Evolutionary conservation across 64 coral and sea anemone genomes (phyloP).

Genomic region (Exaiptasia diaphana): DNA sequence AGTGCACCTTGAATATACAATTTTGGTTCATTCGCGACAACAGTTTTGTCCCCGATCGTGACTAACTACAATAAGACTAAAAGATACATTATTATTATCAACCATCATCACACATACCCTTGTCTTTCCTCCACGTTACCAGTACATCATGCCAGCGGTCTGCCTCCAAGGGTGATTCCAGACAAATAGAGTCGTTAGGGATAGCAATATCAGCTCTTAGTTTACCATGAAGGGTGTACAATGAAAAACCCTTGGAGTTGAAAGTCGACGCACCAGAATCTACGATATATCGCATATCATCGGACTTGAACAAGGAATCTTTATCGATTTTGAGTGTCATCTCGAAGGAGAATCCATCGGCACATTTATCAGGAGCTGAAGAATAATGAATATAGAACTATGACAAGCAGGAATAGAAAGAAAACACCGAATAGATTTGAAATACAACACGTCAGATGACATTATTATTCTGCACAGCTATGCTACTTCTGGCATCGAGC

Average conservation of each 20-base stretch:
- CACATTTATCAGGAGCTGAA: conserved; percentile 83
- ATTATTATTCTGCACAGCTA: neutral
- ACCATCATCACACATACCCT: too few relatives aligned
- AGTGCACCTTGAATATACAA: too few relatives aligned
- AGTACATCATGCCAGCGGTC: conserved; percentile 89
- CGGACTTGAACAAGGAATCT: conserved; percentile 32
- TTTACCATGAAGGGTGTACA: conserved; percentile 76
- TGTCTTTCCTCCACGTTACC: conserved; percentile 79
- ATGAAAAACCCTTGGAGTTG: conserved; percentile 87
- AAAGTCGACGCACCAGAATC: conserved; percentile 95
- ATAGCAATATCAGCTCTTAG: conserved; percentile 86
- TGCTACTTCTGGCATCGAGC: too few relatives aligned
- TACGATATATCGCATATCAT: conserved; percentile 80
- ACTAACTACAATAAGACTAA: too few relatives aligned
- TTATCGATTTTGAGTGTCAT: conserved; percentile 87
- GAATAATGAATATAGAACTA: neutral
- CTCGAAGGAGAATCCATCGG: conserved; percentile 86
- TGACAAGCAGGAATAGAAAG: neutral
- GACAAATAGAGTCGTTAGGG: conserved; percentile 73
- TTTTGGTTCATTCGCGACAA: too few relatives aligned
- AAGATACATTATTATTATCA: too few relatives aligned
- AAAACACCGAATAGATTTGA: neutral
- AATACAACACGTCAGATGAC: neutral
- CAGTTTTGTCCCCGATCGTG: too few relatives aligned
- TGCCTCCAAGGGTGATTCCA: conserved; percentile 67